phyloP scores from a whole-genome alignment of 2,797 vertebrate genomes.

The Antrozous pallidus region DNA sequence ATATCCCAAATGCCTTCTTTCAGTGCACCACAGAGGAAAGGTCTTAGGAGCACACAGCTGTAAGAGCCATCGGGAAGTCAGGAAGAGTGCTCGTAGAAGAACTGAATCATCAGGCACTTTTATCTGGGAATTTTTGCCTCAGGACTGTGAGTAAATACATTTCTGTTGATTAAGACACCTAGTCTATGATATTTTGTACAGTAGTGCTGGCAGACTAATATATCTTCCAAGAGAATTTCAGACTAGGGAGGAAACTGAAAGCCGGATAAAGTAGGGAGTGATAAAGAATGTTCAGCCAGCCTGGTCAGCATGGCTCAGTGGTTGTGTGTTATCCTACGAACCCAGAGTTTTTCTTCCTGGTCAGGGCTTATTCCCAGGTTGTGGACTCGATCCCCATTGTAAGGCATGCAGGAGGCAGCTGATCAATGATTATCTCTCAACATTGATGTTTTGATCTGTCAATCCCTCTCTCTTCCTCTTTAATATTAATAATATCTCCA shows the following conservation, averaged over 20 bases:
- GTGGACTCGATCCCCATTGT: no score
- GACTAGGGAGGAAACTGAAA: background rate
- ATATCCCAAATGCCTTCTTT: background rate
- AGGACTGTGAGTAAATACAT: background rate
- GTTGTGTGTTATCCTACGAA: no score
- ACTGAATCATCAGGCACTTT: accelerated
- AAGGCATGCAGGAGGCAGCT: no score
- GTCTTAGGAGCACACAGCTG: background rate
- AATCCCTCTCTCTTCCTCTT: no score
- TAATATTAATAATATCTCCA: no score
- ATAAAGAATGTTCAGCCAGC: background rate
- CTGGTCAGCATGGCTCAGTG: background rate
- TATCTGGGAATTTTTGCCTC: background rate
- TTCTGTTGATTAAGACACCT: background rate
- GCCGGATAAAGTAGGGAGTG: background rate
- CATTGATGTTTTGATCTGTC: no score
- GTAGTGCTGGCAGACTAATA: background rate
- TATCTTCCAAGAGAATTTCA: background rate
- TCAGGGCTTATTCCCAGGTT: no score
- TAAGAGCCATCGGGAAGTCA: no score
- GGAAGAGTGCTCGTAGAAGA: background rate
- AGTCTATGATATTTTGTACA: background rate
- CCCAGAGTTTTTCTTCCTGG: no score
- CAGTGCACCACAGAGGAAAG: background rate
- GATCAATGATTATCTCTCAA: no score